phyloP scores from a whole-genome alignment of 1,140 invertebrate genomes.

The Acromyrmex charruanus region DNA sequence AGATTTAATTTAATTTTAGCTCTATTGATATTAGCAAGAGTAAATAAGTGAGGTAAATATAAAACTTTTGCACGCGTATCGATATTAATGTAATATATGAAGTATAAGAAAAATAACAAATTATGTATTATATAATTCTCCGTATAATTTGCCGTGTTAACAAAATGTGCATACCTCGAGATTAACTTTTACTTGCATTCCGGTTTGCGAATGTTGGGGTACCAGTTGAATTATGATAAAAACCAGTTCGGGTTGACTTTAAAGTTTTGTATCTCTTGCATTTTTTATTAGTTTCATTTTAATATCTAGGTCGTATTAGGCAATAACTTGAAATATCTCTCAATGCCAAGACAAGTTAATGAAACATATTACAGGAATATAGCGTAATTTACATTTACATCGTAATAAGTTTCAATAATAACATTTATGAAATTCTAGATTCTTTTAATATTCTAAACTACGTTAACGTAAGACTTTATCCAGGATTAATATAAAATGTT shows the following conservation, averaged over 20 bases:
- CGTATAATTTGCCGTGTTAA: neutral
- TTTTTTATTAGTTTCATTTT: neutral
- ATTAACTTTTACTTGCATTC: slow-evolving; percentile 14
- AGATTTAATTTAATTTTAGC: neutral
- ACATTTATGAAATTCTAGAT: neutral
- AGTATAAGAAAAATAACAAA: neutral
- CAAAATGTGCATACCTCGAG: neutral
- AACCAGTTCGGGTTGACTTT: neutral
- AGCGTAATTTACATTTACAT: neutral
- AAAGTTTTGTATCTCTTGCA: neutral
- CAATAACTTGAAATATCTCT: neutral
- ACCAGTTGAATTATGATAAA: neutral
- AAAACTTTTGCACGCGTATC: neutral
- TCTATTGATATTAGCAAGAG: neutral
- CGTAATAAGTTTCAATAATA: neutral
- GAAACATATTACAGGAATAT: neutral
- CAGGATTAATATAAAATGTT: neutral
- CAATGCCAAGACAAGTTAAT: neutral
- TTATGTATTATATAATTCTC: neutral
- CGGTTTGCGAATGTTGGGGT: neutral
- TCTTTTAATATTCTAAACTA: neutral
- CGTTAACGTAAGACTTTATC: neutral
- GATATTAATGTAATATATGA: neutral
- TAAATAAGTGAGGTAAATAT: neutral
- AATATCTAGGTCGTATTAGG: neutral